These are phyloP conservation scores for Eudyptes chrysolophus DNA, from an alignment of 2,113 vertebrate genomes.

Conservation along the genomic window DNA sequence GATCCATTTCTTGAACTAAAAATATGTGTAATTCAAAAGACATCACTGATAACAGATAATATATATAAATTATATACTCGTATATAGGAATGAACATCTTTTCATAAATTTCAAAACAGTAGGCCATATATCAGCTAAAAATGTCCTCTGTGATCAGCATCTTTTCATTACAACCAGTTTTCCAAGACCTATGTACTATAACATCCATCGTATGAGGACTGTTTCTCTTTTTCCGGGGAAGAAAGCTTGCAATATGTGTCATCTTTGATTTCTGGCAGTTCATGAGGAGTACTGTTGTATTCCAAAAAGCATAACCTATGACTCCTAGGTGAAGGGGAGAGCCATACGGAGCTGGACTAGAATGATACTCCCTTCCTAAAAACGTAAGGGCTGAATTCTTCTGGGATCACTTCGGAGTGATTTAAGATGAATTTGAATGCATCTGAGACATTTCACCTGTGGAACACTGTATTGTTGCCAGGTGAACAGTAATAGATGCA, in stretches of 20 bases:
- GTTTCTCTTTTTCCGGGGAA: neutral
- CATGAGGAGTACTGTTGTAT: neutral
- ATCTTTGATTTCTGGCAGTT: neutral
- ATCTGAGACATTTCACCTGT: neutral
- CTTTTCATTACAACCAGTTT: neutral
- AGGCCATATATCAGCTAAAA: neutral
- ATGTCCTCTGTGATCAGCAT: neutral
- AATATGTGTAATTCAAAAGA: neutral
- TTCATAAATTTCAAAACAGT: neutral
- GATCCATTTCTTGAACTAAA: neutral
- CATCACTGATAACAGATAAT: neutral
- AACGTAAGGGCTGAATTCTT: neutral
- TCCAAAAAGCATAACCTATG: neutral
- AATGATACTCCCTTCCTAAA: neutral
- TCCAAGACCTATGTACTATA: neutral
- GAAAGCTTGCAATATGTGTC: neutral
- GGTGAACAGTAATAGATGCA: neutral
- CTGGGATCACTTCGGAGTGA: neutral
- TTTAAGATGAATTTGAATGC: neutral
- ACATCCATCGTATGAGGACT: neutral
- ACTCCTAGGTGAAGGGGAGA: neutral
- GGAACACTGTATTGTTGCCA: neutral
- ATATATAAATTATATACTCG: neutral
- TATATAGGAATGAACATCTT: neutral
- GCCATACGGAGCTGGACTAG: neutral